These are phyloP conservation scores for Orthonychiurus folsomi DNA, from an alignment of 2,888 invertebrate species.

Conservation along the genomic window DNA sequence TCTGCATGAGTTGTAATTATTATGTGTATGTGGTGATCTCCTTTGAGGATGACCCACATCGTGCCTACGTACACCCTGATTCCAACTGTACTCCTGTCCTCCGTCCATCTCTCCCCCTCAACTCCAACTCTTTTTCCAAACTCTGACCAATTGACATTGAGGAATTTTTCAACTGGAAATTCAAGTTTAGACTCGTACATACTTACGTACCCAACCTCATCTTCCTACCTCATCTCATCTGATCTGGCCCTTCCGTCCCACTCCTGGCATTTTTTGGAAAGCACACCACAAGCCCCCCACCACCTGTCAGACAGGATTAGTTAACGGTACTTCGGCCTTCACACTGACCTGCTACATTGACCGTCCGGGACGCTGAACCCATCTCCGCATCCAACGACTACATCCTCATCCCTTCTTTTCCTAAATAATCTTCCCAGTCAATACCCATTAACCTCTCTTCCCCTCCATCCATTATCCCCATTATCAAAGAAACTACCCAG, in stretches of 20 bases:
- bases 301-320: conserved; percentile 33
- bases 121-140: not conserved
- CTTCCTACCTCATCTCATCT: not conserved
- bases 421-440: not conserved
- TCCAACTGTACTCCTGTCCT: not conserved
- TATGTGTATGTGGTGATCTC: conserved; percentile 13
- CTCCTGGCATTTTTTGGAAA: not conserved
- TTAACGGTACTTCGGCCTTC: conserved; percentile 41
- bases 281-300: not conserved
- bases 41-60: conserved; percentile 23
- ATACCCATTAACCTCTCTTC: not conserved
- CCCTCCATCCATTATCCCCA: no score
- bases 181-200: conserved; percentile 14
- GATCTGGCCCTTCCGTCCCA: not conserved
- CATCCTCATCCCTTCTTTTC: conserved; percentile 13
- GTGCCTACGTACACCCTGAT: not conserved
- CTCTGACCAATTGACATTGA: not conserved
- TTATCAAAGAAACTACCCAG: no score
- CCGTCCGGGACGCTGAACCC: conserved; percentile 41
- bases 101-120: not conserved
- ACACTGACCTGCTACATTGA: conserved; percentile 41
- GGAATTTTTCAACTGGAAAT: conserved; percentile 26
- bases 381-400: conserved; percentile 20
- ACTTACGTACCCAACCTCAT: no score
- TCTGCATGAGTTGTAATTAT: conserved; percentile 14